Conservation (phyloP, 1,140 invertebrate genomes). For the Lepidurus packardi region DNA sequence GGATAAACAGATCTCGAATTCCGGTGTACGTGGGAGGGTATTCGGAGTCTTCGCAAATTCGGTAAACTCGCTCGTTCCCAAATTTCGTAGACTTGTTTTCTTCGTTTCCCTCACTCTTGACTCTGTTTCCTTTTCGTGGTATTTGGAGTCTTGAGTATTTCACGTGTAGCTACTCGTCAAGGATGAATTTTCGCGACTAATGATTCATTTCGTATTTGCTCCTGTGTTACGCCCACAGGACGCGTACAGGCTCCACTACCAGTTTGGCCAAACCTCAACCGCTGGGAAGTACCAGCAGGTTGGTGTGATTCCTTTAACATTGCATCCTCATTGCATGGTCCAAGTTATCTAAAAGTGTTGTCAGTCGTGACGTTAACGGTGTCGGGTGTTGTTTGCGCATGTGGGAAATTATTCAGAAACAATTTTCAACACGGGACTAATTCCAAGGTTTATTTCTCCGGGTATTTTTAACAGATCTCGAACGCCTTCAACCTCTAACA, state of each 20-base stretch:
- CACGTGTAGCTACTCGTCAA: not conserved
- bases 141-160: not conserved
- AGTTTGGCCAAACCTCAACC: constrained; percentile 16
- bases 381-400: constrained; percentile 1
- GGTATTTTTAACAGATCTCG: constrained; percentile 35
- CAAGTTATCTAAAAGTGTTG: not conserved
- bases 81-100: not conserved
- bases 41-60: constrained; percentile 25
- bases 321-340: constrained; percentile 19
- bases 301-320: constrained; percentile 23
- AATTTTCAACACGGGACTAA: constrained; percentile 19
- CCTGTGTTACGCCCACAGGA: not conserved
- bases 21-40: constrained; percentile 32
- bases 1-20: constrained; percentile 29
- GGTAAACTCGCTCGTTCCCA: constrained; percentile 21
- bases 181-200: not conserved
- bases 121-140: not conserved
- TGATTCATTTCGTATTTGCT: constrained; percentile 1
- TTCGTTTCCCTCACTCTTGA: not conserved
- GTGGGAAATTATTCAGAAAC: not conserved
- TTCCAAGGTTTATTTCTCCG: constrained; percentile 25
- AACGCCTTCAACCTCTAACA: constrained; percentile 37
- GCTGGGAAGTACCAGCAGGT: constrained; percentile 20
- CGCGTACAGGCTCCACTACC: constrained; percentile 10
- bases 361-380: not conserved